Conservation (phyloP, 92 coral and sea anemone species). For the Chrysogorgia sp. region DNA sequence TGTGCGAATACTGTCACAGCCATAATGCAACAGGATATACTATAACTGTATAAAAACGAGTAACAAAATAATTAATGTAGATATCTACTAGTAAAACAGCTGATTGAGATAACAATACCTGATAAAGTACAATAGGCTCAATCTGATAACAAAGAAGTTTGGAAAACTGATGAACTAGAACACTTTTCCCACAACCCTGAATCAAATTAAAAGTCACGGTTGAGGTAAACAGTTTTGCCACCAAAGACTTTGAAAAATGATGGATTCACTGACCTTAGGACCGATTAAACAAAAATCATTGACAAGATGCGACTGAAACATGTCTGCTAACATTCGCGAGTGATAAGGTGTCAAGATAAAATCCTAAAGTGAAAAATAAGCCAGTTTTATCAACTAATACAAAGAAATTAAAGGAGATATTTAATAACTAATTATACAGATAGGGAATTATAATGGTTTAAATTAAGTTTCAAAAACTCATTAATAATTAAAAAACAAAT, state of each 20-base stretch:
- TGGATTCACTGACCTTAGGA: conserved; percentile 70
- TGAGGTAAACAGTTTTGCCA: not conserved
- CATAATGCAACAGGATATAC: too few species aligned
- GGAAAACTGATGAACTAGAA: conserved; percentile 88
- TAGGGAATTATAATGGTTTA: not conserved
- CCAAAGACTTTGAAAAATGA: not conserved
- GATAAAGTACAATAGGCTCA: conserved; percentile 90
- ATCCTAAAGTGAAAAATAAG: conserved; percentile 18
- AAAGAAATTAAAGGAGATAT: too few species aligned
- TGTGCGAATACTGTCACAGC: too few species aligned
- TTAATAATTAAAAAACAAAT: too few species aligned
- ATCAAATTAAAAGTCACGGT: not conserved
- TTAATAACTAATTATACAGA: too few species aligned
- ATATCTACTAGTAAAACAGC: not conserved
- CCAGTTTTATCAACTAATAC: too few species aligned
- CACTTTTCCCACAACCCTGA: conserved; percentile 97
- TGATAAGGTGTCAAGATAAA: conserved; percentile 93
- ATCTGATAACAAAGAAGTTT: conserved; percentile 85
- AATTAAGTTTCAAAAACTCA: too few species aligned
- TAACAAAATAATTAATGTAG: not conserved
- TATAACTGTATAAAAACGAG: too few species aligned
- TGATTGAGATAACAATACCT: conserved; percentile 54
- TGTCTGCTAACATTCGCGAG: conserved; percentile 74
- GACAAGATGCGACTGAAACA: conserved; percentile 91
- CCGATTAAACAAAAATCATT: conserved; percentile 94